Base-by-base conservation (phyloP, 2,797 vertebrate genomes). In the Trematomus bernacchii region DNA sequence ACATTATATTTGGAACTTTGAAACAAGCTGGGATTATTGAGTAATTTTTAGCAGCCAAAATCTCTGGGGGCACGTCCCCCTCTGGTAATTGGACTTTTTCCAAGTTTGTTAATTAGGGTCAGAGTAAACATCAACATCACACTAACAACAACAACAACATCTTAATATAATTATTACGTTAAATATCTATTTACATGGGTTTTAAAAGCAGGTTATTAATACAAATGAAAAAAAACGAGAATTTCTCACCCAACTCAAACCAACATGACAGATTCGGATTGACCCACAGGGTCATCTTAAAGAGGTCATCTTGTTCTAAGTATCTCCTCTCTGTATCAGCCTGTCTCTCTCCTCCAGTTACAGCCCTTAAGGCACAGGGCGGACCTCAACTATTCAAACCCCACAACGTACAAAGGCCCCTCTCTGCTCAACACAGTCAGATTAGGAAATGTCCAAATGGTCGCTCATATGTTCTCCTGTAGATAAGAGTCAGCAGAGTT, bases 381-480 rank as follows among this genome's bases (percentile, higher is more conserved):
- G 9, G 79, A 77, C 79, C 84, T 21, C 21, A 3, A 73, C 89
- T 76, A 87, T 87, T 87, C 86, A 86, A 44, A 37, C 60, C 12
- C 59, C 23, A 42, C 14, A 3, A 15, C 42, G 62, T 62, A 93
- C 91, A 93, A 94, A 92, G 83, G 79, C 68, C 83, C 79, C 79
- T 87, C 90, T 92, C 83, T 90, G 81, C 89, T 89, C 89, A 76
- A 81, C 87, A 65, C 79, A 60, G 86, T 80, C 86, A 89, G 76
- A 90, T 90, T 86, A 91, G 91, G 89, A 92, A 90, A 91, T 86
- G 86, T 93, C 90, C 89, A 82, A 94, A 89, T 94, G 93, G 91
- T 85, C 86, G 91, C 91, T 94, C 90, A 90, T 89, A 91, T 90
- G 92, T 93, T 91, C 77, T 80, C 58, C 77, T 73, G 71, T 72